Percentiles rank a stretch among this genome's conserved stretches.
phyloP scores from a whole-genome alignment of 2,888 invertebrate species.

The Serripes groenlandicus region DNA sequence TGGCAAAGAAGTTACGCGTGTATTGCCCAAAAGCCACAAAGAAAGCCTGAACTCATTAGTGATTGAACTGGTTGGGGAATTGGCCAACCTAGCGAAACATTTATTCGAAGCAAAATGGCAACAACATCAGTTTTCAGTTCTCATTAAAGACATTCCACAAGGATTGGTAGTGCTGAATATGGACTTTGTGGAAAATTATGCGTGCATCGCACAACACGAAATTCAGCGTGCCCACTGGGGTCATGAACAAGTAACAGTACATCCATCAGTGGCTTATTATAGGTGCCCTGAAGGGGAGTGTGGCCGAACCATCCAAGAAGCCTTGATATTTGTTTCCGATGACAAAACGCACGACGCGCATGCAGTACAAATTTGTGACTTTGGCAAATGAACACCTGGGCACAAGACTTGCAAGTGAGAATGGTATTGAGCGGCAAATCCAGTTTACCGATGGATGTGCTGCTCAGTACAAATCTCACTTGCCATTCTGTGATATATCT shows the following conservation, averaged over 20 bases:
- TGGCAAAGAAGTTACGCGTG: slow-evolving; percentile 37
- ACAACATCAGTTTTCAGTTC: slow-evolving; percentile 34
- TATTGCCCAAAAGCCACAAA: slow-evolving; percentile 24
- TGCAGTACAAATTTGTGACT: too few species aligned
- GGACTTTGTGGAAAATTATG: slow-evolving; percentile 7
- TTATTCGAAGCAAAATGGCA: slow-evolving; percentile 53
- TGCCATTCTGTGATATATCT: slow-evolving; percentile 49
- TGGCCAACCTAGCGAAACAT: slow-evolving; percentile 41
- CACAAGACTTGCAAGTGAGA: too few species aligned
- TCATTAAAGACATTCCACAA: slow-evolving; percentile 42
- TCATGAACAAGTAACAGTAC: slow-evolving; percentile 49
- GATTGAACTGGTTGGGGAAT: slow-evolving; percentile 38
- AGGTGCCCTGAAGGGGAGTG: slow-evolving; percentile 45
- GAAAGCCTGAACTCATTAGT: slow-evolving; percentile 6
- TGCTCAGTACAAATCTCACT: slow-evolving; percentile 47
- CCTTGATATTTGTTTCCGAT: slow-evolving; percentile 52
- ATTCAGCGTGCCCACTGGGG: slow-evolving; percentile 58
- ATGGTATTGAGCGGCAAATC: not conserved
- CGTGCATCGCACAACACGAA: slow-evolving; percentile 57
- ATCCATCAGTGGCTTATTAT: slow-evolving; percentile 49
- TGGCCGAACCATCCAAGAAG: slow-evolving; percentile 43
- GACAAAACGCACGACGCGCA: slow-evolving; percentile 54
- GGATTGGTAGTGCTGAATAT: slow-evolving; percentile 38
- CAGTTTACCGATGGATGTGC: slow-evolving; percentile 7
- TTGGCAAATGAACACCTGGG: too few species aligned